These are phyloP conservation scores for Beris chalybata DNA, from an alignment of 2,888 invertebrate genomes.

Conservation along the genomic window DNA sequence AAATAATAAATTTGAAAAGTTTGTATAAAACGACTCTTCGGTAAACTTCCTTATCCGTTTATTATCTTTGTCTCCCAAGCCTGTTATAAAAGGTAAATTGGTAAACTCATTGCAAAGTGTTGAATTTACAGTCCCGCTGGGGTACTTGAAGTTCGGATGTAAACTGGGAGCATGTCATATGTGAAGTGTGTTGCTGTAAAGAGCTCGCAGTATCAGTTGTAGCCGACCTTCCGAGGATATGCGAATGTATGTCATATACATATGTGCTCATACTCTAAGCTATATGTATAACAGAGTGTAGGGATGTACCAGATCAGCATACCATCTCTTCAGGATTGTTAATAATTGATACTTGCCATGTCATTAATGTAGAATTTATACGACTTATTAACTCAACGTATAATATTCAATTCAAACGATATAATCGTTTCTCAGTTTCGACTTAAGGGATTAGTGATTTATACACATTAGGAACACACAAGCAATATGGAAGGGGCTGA, in stretches of 20 bases:
- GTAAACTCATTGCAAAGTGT: conserved; percentile 34
- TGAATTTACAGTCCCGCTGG: conserved; percentile 34
- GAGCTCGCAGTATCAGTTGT: neutral
- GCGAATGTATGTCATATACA: neutral
- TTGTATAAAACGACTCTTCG: no score
- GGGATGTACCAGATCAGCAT: neutral
- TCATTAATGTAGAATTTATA: conserved; percentile 20
- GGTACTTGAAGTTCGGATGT: conserved; percentile 13
- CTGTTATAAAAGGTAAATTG: conserved; percentile 33
- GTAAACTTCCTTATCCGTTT: no score
- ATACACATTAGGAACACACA: neutral
- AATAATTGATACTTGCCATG: conserved; percentile 30
- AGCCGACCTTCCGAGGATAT: neutral
- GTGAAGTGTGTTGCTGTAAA: neutral
- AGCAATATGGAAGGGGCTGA: no score
- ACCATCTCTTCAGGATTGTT: conserved; percentile 2
- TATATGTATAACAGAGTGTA: neutral
- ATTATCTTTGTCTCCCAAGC: no score
- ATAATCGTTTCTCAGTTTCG: no score
- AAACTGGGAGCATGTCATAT: conserved; percentile 10
- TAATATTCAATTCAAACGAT: no score
- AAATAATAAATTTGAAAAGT: no score
- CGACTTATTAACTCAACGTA: conserved; percentile 30
- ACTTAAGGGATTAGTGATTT: no score
- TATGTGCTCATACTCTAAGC: no score